Evolutionary conservation across 2,113 vertebrate genomes (phyloP).

Genomic region (Amphilophus citrinellus): DNA sequence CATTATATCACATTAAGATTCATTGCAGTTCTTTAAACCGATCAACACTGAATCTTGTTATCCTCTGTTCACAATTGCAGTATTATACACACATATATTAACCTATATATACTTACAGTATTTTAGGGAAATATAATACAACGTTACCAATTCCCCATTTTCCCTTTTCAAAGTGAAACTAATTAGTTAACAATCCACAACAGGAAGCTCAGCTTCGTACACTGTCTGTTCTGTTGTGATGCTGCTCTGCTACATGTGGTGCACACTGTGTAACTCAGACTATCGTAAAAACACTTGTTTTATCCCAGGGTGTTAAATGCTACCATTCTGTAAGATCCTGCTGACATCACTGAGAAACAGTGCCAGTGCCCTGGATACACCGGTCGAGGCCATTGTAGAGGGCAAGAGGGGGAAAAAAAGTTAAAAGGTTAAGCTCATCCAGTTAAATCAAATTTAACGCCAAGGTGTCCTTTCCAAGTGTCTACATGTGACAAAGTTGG

Average conservation of each 20-base stretch:
- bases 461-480: too few relatives aligned
- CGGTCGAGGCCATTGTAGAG: background rate
- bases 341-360: background rate
- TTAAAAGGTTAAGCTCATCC: too few relatives aligned
- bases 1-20: too few relatives aligned
- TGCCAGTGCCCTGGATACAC: background rate
- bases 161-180: background rate
- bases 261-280: background rate
- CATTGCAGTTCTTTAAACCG: too few relatives aligned
- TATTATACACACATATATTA: too few relatives aligned
- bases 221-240: background rate
- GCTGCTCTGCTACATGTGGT: too few relatives aligned
- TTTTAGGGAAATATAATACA: background rate
- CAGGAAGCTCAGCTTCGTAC: background rate
- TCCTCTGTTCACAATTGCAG: too few relatives aligned
- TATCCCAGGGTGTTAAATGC: background rate
- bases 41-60: too few relatives aligned
- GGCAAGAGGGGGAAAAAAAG: background rate
- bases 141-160: background rate
- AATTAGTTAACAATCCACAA: background rate
- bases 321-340: background rate
- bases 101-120: too few relatives aligned
- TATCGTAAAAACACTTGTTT: background rate
- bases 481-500: too few relatives aligned
- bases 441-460: too few relatives aligned